These are phyloP conservation scores for Acrossocheilus wenchowensis DNA, from an alignment of 2,797 vertebrate species.

Conservation along the genomic window DNA sequence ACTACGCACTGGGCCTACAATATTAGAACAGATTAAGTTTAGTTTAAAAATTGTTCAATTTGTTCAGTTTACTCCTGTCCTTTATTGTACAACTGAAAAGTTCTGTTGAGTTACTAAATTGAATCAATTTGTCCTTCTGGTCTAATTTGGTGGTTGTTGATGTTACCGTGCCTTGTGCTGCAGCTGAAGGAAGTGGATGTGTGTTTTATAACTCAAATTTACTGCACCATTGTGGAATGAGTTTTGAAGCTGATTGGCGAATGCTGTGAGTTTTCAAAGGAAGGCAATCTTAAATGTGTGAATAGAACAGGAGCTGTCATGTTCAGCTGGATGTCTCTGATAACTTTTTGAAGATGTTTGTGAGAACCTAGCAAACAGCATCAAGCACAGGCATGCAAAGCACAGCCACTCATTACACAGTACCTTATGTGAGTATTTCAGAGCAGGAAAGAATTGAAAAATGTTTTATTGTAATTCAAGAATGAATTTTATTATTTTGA, in stretches of 20 bases:
- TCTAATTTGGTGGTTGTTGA: conserved; percentile 1
- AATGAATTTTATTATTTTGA: conserved; percentile 62
- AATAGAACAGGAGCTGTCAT: conserved; percentile 38
- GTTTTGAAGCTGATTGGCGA: conserved; percentile 6
- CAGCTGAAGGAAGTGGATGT: not conserved
- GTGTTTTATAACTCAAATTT: conserved; percentile 22
- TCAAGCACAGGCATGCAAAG: conserved; percentile 44
- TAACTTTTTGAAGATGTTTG: conserved; percentile 2
- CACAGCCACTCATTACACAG: conserved; percentile 56
- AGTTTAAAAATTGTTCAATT: not conserved
- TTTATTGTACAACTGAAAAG: not conserved
- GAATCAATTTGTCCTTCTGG: conserved; percentile 17
- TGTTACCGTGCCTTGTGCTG: conserved; percentile 3
- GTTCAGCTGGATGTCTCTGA: conserved; percentile 14
- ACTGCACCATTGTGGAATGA: not conserved
- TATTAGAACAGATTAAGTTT: not conserved
- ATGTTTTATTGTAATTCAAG: conserved; percentile 67
- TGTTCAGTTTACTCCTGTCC: conserved; percentile 9
- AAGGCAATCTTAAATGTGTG: conserved; percentile 45
- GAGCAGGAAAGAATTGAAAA: conserved; percentile 67
- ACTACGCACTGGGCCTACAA: not conserved
- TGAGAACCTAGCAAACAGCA: not conserved
- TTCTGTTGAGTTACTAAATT: conserved; percentile 1
- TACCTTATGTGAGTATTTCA: conserved; percentile 58
- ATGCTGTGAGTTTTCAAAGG: conserved; percentile 15